Evolutionary conservation across 2,797 vertebrate genomes (phyloP).

Genomic region (Lepilemur septentrionalis): DNA sequence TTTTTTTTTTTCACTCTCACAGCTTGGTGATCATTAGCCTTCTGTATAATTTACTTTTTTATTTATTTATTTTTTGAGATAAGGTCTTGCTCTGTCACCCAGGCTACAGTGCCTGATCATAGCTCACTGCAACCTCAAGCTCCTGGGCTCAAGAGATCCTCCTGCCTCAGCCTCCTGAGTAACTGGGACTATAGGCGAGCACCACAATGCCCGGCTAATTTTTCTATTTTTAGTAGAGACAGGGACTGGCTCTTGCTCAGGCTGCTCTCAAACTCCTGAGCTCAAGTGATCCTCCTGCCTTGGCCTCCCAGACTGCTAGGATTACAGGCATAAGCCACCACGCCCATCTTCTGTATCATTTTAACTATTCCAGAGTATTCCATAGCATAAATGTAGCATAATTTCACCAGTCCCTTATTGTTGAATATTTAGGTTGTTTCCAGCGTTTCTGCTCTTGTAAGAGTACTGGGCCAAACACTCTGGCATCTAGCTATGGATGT

Average conservation of each 20-base stretch:
- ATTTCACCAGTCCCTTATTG: not conserved
- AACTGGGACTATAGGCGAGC: no score
- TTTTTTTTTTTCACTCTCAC: not conserved
- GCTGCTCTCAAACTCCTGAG: not conserved
- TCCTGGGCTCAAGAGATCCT: no score
- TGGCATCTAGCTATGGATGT: not conserved
- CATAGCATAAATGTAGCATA: not conserved
- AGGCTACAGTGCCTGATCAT: no score
- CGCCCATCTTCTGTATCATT: not conserved
- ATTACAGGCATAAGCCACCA: not conserved
- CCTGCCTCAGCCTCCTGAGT: no score
- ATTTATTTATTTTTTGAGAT: no score
- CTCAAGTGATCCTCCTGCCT: not conserved
- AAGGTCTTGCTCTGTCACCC: no score
- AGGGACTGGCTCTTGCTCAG: not conserved
- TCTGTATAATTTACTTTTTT: no score
- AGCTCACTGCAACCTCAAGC: no score
- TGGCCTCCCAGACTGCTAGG: not conserved
- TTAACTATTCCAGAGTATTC: not conserved
- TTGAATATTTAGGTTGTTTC: not conserved
- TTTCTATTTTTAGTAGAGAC: not conserved
- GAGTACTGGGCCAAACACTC: not conserved
- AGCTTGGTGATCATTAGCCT: no score
- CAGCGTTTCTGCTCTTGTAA: not conserved
- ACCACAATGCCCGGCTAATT: no score